These are phyloP conservation scores for Trachymyrmex septentrionalis DNA, from an alignment of 1,140 invertebrate genomes.

Conservation along the genomic window DNA sequence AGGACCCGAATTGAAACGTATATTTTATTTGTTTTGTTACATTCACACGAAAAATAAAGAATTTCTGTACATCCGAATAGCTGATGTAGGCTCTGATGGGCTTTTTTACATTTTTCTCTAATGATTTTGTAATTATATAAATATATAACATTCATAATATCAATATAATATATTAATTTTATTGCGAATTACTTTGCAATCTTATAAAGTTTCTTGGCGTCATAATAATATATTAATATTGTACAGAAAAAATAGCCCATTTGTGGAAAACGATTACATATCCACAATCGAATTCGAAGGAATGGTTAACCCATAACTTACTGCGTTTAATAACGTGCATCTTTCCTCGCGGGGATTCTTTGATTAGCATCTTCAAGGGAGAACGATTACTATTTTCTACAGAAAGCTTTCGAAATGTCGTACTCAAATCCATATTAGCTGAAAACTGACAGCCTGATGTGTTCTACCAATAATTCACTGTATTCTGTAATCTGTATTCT, in stretches of 20 bases:
- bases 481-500: too few species aligned
- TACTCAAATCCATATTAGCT: background rate
- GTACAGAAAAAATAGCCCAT: background rate
- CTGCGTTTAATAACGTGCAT: conserved; percentile 87
- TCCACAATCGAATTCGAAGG: background rate
- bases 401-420: background rate
- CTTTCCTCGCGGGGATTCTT: conserved; percentile 75
- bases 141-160: background rate
- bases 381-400: background rate
- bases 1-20: too few species aligned
- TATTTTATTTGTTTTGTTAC: too few species aligned
- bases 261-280: background rate
- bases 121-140: background rate
- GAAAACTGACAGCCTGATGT: background rate
- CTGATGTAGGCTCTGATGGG: too few species aligned
- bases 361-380: conserved; percentile 39
- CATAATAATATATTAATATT: background rate
- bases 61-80: too few species aligned
- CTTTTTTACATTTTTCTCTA: too few species aligned
- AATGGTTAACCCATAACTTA: conserved; percentile 75
- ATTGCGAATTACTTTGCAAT: background rate
- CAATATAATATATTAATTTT: background rate
- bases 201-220: background rate
- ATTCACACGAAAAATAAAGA: too few species aligned
- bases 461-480: background rate